Conservation (phyloP, 2,888 invertebrate species). For the Callimorpha dominula region DNA sequence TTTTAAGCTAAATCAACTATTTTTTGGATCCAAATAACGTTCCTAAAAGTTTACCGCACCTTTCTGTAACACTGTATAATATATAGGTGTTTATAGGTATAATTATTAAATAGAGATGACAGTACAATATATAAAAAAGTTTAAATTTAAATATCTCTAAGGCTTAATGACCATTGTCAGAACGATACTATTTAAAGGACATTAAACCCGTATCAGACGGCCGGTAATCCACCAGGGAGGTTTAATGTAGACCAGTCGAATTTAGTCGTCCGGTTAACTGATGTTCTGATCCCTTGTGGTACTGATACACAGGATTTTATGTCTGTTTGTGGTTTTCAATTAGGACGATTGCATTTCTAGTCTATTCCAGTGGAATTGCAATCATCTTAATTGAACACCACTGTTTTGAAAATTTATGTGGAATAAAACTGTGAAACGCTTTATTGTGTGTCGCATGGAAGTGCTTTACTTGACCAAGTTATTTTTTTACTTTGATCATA, state of each 20-base stretch:
- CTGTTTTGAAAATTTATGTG: not conserved
- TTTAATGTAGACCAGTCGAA: constrained; percentile 54
- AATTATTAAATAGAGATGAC: too few species aligned
- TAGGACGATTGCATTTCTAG: constrained; percentile 15
- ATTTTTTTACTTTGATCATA: too few species aligned
- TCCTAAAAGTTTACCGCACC: too few species aligned
- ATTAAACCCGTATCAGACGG: constrained; percentile 47
- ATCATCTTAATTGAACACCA: not conserved
- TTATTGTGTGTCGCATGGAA: too few species aligned
- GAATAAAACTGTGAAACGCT: not conserved
- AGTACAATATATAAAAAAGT: not conserved
- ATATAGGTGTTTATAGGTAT: not conserved
- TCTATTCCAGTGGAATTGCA: not conserved
- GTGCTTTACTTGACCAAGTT: too few species aligned
- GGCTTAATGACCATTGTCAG: constrained; percentile 12
- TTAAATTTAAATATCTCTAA: not conserved
- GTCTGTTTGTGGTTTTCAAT: constrained; percentile 31
- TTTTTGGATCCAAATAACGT: too few species aligned
- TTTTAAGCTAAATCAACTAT: too few species aligned
- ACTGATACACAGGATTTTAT: constrained; percentile 14
- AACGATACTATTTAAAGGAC: constrained; percentile 44
- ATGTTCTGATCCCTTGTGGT: constrained; percentile 42
- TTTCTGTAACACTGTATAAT: not conserved
- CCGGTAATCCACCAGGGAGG: constrained; percentile 55
- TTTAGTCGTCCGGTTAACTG: constrained; percentile 51